A percentile compares a stretch with the other conserved stretches of the same genome.
Evolutionary conservation across 1,140 invertebrate genomes (phyloP).

Genomic region (Drosophila aff.): DNA sequence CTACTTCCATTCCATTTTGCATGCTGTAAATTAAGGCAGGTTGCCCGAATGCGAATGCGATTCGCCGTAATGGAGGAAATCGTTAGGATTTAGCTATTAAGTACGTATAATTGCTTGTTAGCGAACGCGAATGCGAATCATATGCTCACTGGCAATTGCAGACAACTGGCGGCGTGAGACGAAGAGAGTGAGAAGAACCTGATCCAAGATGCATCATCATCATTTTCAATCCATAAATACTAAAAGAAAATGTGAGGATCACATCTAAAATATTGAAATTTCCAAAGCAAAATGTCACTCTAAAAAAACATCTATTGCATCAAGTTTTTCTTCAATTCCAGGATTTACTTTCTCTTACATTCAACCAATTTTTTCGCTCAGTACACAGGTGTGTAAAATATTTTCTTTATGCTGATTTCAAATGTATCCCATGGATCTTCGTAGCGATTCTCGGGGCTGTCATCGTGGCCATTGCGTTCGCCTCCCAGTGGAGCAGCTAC

Average conservation of each 20-base stretch:
- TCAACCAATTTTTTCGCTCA: not conserved
- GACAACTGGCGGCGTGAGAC: slow-evolving; percentile 8
- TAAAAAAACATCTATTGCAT: too few species aligned
- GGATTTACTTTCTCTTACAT: too few species aligned
- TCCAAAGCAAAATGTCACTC: too few species aligned
- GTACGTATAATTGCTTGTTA: slow-evolving; percentile 70
- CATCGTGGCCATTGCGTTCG: slow-evolving; percentile 40
- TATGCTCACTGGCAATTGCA: slow-evolving; percentile 22
- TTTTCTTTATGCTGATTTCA: slow-evolving; percentile 12
- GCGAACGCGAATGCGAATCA: slow-evolving; percentile 40
- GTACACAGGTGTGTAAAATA: slow-evolving; percentile 2
- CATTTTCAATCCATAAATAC: not conserved
- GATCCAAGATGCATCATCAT: slow-evolving; percentile 11
- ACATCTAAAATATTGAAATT: not conserved
- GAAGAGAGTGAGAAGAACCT: slow-evolving; percentile 24
- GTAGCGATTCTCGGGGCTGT: slow-evolving; percentile 40
- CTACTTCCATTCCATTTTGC: slow-evolving; percentile 79
- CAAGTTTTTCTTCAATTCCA: not conserved
- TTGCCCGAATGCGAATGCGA: slow-evolving; percentile 59
- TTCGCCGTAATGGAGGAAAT: slow-evolving; percentile 70
- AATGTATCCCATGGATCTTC: slow-evolving; percentile 24
- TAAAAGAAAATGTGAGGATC: not conserved
- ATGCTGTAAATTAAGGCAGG: slow-evolving; percentile 78
- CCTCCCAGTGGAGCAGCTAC: slow-evolving; percentile 51
- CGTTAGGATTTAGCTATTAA: slow-evolving; percentile 69